These are phyloP conservation scores for Hydropotes inermis DNA, from an alignment of 2,113 vertebrate species.

Conservation along the genomic window DNA sequence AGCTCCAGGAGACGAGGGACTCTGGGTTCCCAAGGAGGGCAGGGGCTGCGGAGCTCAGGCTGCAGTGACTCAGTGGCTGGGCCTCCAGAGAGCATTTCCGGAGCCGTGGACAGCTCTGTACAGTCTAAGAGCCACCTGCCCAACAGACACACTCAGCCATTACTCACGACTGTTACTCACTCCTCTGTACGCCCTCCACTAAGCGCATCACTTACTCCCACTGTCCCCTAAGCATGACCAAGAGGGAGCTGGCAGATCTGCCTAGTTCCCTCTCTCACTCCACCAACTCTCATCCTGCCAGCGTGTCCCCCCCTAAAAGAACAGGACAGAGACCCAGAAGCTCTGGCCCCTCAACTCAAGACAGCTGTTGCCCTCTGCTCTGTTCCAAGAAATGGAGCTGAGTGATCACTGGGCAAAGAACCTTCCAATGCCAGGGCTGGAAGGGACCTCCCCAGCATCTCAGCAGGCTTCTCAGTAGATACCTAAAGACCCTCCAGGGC, in stretches of 20 bases:
- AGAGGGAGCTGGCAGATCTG: neutral
- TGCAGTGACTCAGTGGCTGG: conserved; percentile 44
- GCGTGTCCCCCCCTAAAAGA: conserved; percentile 29
- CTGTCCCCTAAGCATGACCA: neutral
- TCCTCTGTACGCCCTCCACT: neutral
- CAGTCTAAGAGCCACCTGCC: conserved; percentile 34
- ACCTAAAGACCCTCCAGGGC: neutral
- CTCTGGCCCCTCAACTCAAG: neutral
- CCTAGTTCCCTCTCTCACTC: neutral
- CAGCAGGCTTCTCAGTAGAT: neutral
- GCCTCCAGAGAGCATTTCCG: conserved; percentile 29
- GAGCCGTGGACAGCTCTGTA: neutral
- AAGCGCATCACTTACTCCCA: neutral
- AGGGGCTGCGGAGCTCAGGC: neutral
- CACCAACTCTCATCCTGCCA: neutral
- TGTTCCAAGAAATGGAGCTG: neutral
- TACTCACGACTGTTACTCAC: conserved; percentile 64
- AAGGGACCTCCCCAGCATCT: neutral
- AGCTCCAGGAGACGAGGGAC: neutral
- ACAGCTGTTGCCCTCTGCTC: conserved; percentile 44
- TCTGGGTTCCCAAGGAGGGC: neutral
- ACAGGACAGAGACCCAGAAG: neutral
- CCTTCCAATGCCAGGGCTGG: neutral
- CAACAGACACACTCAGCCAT: neutral
- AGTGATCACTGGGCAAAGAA: neutral